Percentiles rank a stretch among this genome's conserved stretches.
Evolutionary conservation across 2,888 invertebrate genomes (phyloP).

Genomic region (Cheilosia pagana): DNA sequence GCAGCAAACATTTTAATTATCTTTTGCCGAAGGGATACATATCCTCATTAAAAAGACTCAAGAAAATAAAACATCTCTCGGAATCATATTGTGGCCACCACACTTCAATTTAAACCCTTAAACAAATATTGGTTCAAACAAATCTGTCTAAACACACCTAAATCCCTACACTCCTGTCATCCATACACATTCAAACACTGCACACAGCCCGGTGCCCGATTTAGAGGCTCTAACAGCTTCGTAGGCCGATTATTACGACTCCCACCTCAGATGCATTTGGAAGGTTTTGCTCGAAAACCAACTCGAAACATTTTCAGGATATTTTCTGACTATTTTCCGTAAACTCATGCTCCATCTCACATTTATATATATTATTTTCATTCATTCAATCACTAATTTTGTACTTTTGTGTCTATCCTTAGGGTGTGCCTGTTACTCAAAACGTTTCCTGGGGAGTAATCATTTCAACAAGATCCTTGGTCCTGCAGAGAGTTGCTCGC

Average conservation of each 20-base stretch:
- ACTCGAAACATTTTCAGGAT: conserved; percentile 34
- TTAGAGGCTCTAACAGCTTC: not conserved
- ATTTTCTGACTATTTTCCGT: conserved; percentile 53
- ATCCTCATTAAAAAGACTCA: too few species aligned
- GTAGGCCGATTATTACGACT: too few species aligned
- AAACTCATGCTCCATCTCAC: conserved; percentile 30
- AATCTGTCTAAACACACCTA: too few species aligned
- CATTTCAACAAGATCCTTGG: conserved; percentile 94
- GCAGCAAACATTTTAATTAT: too few species aligned
- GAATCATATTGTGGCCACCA: not conserved
- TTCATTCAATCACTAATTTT: conserved; percentile 56
- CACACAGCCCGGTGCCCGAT: not conserved
- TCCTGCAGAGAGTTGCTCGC: conserved; percentile 92
- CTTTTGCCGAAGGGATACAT: too few species aligned
- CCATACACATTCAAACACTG: too few species aligned
- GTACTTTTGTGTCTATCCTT: conserved; percentile 77
- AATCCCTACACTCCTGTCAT: too few species aligned
- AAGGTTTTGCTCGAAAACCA: conserved; percentile 53
- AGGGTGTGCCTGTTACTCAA: conserved; percentile 91
- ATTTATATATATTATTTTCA: conserved; percentile 42
- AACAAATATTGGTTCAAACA: too few species aligned
- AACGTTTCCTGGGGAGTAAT: conserved; percentile 93
- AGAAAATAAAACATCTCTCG: too few species aligned
- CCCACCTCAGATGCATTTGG: too few species aligned
- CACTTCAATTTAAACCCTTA: not conserved